Evolutionary conservation across 2,113 vertebrate species (phyloP).

Genomic region (Tretioscincus oriximinensis): DNA sequence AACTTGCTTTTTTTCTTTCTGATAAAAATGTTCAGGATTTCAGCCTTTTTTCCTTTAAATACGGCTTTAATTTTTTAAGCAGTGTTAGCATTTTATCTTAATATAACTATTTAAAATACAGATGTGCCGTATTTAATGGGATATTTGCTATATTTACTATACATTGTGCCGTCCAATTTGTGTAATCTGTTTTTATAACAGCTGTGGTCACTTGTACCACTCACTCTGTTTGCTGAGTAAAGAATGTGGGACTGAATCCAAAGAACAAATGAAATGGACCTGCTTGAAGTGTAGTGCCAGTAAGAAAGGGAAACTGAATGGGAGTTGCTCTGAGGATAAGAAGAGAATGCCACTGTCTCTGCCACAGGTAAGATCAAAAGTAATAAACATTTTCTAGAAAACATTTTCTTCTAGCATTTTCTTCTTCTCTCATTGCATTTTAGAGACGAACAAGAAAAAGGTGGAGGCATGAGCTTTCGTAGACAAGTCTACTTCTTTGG

Average conservation of each 20-base stretch:
- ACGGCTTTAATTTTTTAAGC: background rate
- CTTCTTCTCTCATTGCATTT: too few relatives aligned
- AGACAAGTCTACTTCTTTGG: too few relatives aligned
- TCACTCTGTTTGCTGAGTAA: constrained; percentile 90
- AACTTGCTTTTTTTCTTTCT: background rate
- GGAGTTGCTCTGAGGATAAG: constrained; percentile 66
- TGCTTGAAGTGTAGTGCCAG: constrained; percentile 92
- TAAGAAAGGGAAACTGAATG: constrained; percentile 76
- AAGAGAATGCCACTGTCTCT: constrained; percentile 72
- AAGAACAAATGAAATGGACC: constrained; percentile 81
- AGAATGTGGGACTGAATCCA: constrained; percentile 70
- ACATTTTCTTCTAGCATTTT: background rate
- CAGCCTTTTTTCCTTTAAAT: background rate
- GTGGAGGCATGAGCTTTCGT: too few relatives aligned
- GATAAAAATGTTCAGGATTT: background rate
- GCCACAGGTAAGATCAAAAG: constrained; percentile 79
- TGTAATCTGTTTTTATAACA: constrained; percentile 57
- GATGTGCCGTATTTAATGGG: background rate
- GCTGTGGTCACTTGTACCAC: constrained; percentile 96
- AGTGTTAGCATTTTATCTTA: background rate
- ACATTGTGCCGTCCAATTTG: background rate
- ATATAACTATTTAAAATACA: background rate
- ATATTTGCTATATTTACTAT: background rate
- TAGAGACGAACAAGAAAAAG: too few relatives aligned
- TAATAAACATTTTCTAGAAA: background rate